Evolutionary conservation across 2,797 vertebrate species (phyloP), one percentile per base, ranked within the genome.

Genomic region (Chelidonichthys spinosus): DNA sequence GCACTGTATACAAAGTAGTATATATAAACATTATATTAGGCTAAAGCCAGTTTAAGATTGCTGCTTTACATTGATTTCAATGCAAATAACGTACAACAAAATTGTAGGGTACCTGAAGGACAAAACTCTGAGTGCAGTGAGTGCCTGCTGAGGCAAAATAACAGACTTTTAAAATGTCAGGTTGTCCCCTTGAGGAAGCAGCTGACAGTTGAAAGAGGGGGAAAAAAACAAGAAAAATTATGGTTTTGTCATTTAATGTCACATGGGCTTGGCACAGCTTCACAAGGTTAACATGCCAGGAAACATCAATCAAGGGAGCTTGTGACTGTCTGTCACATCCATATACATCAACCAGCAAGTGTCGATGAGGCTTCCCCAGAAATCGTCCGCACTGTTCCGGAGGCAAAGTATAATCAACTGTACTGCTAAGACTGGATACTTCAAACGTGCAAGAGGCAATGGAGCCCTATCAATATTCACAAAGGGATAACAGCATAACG

Each of bases 111-210:
- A 76, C 81, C 78, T 84, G 81, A 88, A 91, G 89, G 90, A 91
- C 91, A 87, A 84, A 85, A 62, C 71, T 79, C 82, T 81, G 77
- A 77, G 74, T 81, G 82, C 43, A 37, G 79, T 58, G 62, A 87
- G 74, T 81, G 85, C 84, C 78, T 82, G 89, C 87, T 87, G 87
- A 85, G 86, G 81, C 80, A 90, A 86, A 91, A 88, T 89, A 89
- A 90, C 89, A 92, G 82, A 90, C 78, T 87, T 89, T 87, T 73
- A 85, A 86, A 90, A 92, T 91, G 90, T 91, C 86, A 88, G 76
- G 49, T 63, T 90, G 83, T 90, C 82, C 86, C 87, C 90, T 91
- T 85, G 79, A 91, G 87, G 74, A 88, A 81, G 86, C 64, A 70
- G 79, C 54, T 77, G 74, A 87, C 63, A 74, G 80, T 63, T 79